Base-by-base conservation (phyloP, 2,113 vertebrate species). In the Beaufortia kweichowensis region DNA sequence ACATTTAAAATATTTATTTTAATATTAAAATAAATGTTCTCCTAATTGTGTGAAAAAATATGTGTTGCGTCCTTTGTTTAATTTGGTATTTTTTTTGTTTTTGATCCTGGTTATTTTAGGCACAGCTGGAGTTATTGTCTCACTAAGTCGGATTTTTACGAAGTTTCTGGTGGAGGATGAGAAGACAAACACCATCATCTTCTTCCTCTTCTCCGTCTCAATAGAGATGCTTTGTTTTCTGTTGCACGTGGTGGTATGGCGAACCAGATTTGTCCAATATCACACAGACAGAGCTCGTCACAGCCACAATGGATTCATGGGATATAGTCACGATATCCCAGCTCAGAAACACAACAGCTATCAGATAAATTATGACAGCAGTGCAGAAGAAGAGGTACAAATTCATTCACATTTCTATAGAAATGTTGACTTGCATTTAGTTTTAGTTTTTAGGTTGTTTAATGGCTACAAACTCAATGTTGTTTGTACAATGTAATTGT, bases 111-210 rank as follows among this genome's bases (percentile, higher is more conserved):
- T 48, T 59, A 8, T 46, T 15, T 15, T 86, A 98, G 97, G 96
- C 82, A 98, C 95, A 0, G 97, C 97, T 0, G 97, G 97, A 0
- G 97, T 98, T 75, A 96, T 98, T 88, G 95, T 96, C 82, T 98
- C 97, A 0, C 91, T 98, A 70, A 97, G 95, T 65, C 95, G 97
- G 24, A 98, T 98, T 90, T 96, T 98, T 90, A 98, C 97, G 84
- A 98, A 97, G 90, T 92, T 98, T 76, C 91, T 98, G 84, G 92
- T 98, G 83, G 86, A 87, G 0, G 92, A 95, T 0, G 96, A 98
- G 85, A 93, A 92, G 79, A 95, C 90, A 83, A 96, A 96, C 91
- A 98, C 96, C 0, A 93, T 98, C 83, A 96, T 96, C 88, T 98
- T 98, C 90, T 98, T 98, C 91, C 94, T 97, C 82, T 91, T 97